A percentile compares a stretch with the other conserved stretches of the same genome.
These are phyloP conservation scores for Garra rufa DNA, from an alignment of 2,113 vertebrate species.

Conservation along the genomic window DNA sequence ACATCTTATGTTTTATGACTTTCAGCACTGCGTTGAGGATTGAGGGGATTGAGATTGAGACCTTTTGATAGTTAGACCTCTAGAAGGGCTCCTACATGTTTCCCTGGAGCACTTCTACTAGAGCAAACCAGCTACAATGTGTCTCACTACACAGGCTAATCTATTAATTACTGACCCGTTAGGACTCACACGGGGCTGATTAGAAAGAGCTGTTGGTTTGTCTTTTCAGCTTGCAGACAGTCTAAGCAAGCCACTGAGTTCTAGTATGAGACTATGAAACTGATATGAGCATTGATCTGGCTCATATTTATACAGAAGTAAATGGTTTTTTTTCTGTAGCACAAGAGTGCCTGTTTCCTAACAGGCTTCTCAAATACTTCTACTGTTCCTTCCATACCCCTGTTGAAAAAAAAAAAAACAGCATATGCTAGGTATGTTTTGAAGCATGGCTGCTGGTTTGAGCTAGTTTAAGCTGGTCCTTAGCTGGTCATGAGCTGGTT, in stretches of 20 bases:
- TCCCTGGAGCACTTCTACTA: constrained; percentile 64
- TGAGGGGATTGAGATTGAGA: background rate
- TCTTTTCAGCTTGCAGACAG: constrained; percentile 60
- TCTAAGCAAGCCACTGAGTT: background rate
- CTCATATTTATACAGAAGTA: background rate
- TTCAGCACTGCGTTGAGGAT: background rate
- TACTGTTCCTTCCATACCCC: too few relatives aligned
- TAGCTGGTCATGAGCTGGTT: too few relatives aligned
- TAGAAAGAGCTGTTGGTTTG: constrained; percentile 77
- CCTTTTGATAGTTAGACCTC: constrained; percentile 57
- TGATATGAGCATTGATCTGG: background rate
- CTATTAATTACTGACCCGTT: constrained; percentile 78
- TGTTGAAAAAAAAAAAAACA: too few relatives aligned
- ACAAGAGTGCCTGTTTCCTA: background rate
- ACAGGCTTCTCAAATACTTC: too few relatives aligned
- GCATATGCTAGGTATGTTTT: too few relatives aligned
- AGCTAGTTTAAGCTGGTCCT: too few relatives aligned
- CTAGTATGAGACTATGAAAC: background rate
- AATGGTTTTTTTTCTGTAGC: background rate
- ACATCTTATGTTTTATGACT: background rate
- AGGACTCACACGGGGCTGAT: constrained; percentile 77
- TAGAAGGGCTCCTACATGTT: constrained; percentile 51
- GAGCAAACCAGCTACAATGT: constrained; percentile 69
- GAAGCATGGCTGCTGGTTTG: too few relatives aligned
- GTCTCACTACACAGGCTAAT: constrained; percentile 75